Evolutionary conservation across 37 sponge, comb jelly and placozoan species (phyloP), one percentile per base, ranked within the genome.

Genomic region (Geodia barretti): DNA sequence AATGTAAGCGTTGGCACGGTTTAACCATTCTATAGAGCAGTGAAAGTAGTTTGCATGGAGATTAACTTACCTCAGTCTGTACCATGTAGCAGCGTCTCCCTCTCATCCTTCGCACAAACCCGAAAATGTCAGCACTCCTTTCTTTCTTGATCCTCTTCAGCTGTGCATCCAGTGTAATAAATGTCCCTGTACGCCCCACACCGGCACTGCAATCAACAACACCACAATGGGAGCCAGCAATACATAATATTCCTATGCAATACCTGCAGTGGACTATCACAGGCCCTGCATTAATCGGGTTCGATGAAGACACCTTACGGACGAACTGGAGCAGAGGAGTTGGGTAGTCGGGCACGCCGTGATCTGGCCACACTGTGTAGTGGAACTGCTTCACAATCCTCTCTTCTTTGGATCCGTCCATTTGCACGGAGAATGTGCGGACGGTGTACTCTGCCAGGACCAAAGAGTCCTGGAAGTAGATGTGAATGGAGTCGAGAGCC

Each of bases 351-450:
- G 98, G 98, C n/a, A 98, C 96, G 0, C 98, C 98, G 37, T 93
- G 94, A 67, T 98, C 96, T 25, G 96, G 98, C 98, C 98, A 98
- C 32, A 84, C 84, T 21, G 81, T 88, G 75, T 85, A 93, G 81
- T 96, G 97, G 77, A 85, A 96, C 78, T 93, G 94, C 33, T 78
- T 58, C 21, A 96, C 82, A 39, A 87, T 88, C 38, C 92, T 69
- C 74, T 92, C 90, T 35, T 87, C 90, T 21, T 77, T 67, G 41
- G 64, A 83, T 37, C 72, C 73, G 2, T 78, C 78, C 37, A 65
- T 5, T 23, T 77, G 71, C 39, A 94, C 77, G 39, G 87, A 83
- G 86, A 93, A 97, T 25, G 92, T 93, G 2, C 97, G 75, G 61
- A 97, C 85, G 7, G 91, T 87, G 88, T 86, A 84, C 34, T 87